Conservation (phyloP, 1,140 invertebrate genomes). For the Drosophila yakuba region DNA sequence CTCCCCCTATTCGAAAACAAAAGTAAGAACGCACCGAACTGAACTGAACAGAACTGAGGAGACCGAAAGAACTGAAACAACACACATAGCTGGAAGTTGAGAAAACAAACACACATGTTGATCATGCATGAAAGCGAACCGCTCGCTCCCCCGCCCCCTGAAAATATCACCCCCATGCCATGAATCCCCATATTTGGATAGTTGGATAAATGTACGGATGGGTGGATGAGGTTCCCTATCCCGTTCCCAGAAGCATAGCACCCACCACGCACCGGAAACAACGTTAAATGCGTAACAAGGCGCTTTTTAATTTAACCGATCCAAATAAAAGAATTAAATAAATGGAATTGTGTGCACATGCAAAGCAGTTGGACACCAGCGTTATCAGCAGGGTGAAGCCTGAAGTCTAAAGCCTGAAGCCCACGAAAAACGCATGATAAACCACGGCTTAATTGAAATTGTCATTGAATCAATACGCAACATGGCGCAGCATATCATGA, state of each 20-base stretch:
- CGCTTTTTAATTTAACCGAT: slow-evolving; percentile 78
- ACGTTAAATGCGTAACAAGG: slow-evolving; percentile 79
- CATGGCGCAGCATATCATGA: not conserved
- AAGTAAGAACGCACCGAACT: not conserved
- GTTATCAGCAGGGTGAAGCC: slow-evolving; percentile 49
- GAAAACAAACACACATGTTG: slow-evolving; percentile 64
- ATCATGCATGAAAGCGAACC: slow-evolving; percentile 60
- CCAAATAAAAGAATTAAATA: slow-evolving; percentile 65
- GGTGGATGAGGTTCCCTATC: not conserved
- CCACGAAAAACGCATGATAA: slow-evolving; percentile 10
- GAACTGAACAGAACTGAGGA: not conserved
- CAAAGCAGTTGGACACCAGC: slow-evolving; percentile 61
- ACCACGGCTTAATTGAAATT: slow-evolving; percentile 37
- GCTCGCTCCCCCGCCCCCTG: slow-evolving; percentile 19
- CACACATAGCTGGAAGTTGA: slow-evolving; percentile 10
- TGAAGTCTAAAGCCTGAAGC: not conserved
- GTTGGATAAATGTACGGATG: no score
- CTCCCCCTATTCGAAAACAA: slow-evolving; percentile 24
- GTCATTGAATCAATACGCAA: slow-evolving; percentile 37
- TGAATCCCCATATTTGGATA: no score
- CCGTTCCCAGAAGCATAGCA: slow-evolving; percentile 21
- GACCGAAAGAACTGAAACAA: slow-evolving; percentile 32
- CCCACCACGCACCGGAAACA: slow-evolving; percentile 66
- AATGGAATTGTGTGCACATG: slow-evolving; percentile 75
- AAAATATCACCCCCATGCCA: not conserved